Conservation (phyloP, 2,797 vertebrate species). For the Manis pentadactyla region DNA sequence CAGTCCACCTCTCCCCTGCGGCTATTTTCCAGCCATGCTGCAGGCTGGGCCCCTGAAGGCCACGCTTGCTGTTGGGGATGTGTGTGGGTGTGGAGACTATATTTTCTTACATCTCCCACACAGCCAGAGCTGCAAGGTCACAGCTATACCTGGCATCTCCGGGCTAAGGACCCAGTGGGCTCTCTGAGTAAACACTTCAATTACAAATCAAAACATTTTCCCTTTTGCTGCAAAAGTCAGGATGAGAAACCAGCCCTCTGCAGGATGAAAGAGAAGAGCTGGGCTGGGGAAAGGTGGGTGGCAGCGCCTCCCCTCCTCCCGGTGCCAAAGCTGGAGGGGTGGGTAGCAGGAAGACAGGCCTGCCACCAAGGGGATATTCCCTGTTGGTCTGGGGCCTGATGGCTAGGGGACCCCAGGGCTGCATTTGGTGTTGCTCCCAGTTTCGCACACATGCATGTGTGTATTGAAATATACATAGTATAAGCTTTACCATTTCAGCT, state of each 20-base stretch:
- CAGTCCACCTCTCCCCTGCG: fast-evolving
- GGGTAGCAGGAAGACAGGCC: not conserved
- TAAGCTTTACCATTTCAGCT: not conserved
- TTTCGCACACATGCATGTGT: not conserved
- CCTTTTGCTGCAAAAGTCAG: not conserved
- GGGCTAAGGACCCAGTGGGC: not conserved
- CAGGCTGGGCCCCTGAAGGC: not conserved
- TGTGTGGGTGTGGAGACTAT: not conserved
- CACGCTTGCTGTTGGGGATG: too few relatives aligned
- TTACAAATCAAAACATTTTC: slow-evolving; percentile 70
- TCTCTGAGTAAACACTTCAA: slow-evolving; percentile 64
- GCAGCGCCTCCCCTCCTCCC: not conserved
- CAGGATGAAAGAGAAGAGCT: not conserved
- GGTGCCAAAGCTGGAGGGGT: not conserved
- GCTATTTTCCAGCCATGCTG: not conserved
- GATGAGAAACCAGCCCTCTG: slow-evolving; percentile 47
- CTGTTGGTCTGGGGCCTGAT: not conserved
- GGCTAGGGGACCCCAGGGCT: not conserved
- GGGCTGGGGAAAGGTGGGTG: not conserved
- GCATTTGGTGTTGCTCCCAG: too few relatives aligned
- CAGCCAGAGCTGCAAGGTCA: not conserved
- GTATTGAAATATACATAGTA: not conserved
- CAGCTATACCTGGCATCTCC: not conserved
- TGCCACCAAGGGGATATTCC: not conserved
- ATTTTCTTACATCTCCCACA: not conserved